Evolutionary conservation across 2,888 invertebrate genomes (phyloP).

Genomic region (Nasonia oneida): DNA sequence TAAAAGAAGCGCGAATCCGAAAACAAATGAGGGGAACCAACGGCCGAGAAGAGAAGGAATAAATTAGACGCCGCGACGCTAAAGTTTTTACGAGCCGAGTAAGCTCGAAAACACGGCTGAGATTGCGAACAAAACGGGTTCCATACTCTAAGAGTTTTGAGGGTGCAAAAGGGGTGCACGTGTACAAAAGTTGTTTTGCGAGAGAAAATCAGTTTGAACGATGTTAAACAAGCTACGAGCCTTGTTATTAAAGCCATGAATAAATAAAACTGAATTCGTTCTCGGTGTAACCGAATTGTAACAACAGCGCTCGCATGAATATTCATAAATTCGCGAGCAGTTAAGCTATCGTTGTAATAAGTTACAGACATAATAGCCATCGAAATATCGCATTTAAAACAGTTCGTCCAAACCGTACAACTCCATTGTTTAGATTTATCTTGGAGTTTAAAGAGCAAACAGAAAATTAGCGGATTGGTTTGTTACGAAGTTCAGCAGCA

Average conservation of each 20-base stretch:
- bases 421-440: slow-evolving; percentile 28
- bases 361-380: neutral
- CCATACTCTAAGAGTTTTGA: neutral
- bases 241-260: neutral
- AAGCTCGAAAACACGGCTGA: neutral
- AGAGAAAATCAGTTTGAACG: neutral
- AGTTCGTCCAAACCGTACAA: slow-evolving; percentile 4
- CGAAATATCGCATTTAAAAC: neutral
- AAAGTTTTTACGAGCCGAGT: neutral
- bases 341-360: neutral
- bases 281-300: neutral
- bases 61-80: neutral
- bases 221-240: neutral
- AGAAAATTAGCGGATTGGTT: slow-evolving; percentile 29
- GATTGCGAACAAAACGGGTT: neutral
- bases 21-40: neutral
- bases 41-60: neutral
- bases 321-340: neutral
- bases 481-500: neutral
- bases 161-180: neutral
- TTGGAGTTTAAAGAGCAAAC: slow-evolving; percentile 34
- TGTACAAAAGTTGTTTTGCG: neutral
- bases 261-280: neutral
- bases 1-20: neutral
- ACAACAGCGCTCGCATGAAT: neutral